These are phyloP conservation scores for Anser brachyrhynchus DNA, from an alignment of 2,113 vertebrate species.

Conservation along the genomic window DNA sequence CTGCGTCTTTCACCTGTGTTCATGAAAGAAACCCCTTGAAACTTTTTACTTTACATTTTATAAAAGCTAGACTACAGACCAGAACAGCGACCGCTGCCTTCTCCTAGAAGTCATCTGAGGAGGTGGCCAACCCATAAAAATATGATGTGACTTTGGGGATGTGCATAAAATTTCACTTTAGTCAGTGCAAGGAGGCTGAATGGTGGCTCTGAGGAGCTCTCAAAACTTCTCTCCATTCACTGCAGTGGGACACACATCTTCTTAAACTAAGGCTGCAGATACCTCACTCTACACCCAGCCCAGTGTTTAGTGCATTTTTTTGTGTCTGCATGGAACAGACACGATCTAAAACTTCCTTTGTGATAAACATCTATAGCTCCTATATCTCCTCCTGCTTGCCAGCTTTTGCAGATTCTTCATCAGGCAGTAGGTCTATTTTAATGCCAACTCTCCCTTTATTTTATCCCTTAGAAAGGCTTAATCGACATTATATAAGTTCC, in stretches of 20 bases:
- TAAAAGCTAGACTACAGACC: not conserved
- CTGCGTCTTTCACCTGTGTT: not conserved
- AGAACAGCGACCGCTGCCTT: not conserved
- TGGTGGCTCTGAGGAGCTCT: not conserved
- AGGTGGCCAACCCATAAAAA: not conserved
- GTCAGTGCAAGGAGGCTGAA: not conserved
- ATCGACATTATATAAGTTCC: not conserved
- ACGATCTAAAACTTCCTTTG: not conserved
- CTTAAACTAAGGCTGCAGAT: not conserved
- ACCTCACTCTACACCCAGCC: accelerated
- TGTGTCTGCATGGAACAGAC: not conserved
- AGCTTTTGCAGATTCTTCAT: not conserved
- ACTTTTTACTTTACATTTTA: not conserved
- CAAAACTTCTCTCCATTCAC: not conserved
- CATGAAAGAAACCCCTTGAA: not conserved
- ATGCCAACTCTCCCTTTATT: not conserved
- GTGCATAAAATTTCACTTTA: not conserved
- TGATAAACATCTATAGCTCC: not conserved
- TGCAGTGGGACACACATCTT: not conserved
- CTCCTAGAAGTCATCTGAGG: not conserved
- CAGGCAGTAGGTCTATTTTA: not conserved
- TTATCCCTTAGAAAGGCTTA: not conserved
- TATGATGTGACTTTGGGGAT: accelerated
- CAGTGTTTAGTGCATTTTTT: too few relatives aligned
- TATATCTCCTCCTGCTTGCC: not conserved